Evolutionary conservation across 2,113 vertebrate species (phyloP).

Genomic region (Ginglymostoma cirratum): DNA sequence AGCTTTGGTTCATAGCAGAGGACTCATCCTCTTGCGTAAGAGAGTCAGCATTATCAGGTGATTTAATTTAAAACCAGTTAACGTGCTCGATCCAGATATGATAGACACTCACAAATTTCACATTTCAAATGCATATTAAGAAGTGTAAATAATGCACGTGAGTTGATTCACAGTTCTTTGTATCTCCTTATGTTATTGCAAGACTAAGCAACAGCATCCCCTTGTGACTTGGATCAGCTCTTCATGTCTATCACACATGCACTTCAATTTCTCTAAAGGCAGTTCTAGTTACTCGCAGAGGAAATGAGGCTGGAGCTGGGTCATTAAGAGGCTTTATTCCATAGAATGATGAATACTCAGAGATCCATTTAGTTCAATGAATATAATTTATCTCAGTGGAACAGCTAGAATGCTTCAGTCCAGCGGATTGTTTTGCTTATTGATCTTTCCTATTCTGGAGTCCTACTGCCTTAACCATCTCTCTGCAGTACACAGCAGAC

Average conservation of each 20-base stretch:
- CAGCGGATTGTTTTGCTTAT: background rate
- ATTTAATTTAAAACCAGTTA: background rate
- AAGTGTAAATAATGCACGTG: background rate
- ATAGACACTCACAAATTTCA: background rate
- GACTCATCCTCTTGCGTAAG: background rate
- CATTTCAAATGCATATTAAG: background rate
- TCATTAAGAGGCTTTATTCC: background rate
- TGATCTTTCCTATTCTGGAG: background rate
- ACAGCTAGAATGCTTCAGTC: background rate
- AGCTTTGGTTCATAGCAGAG: background rate
- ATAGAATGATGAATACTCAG: background rate
- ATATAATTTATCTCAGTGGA: background rate
- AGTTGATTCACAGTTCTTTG: background rate
- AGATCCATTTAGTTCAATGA: background rate
- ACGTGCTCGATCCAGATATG: background rate
- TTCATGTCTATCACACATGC: background rate
- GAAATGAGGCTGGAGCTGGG: background rate
- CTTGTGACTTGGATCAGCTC: background rate
- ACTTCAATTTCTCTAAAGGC: background rate
- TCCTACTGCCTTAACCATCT: background rate
- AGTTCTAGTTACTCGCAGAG: background rate
- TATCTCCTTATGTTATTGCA: background rate
- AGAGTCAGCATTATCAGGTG: background rate
- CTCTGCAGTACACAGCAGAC: background rate
- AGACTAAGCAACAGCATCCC: background rate